phyloP scores from a whole-genome alignment of 2,113 vertebrate species.

The Turnix velox region DNA sequence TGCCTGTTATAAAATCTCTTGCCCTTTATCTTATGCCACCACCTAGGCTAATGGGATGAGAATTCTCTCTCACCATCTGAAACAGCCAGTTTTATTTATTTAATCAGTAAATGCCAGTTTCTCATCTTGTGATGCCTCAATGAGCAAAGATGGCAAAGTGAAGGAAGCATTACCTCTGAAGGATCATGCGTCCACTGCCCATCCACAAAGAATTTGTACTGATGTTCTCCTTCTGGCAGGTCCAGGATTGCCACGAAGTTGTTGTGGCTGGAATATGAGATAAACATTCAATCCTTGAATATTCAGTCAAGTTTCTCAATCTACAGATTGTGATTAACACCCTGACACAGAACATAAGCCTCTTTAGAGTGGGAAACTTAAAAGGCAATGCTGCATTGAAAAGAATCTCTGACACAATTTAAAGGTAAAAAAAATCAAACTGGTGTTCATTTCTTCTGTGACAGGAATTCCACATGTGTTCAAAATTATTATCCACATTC shows the following conservation, averaged over 20 bases:
- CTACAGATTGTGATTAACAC: neutral
- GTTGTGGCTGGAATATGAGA: conserved; percentile 81
- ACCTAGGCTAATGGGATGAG: neutral
- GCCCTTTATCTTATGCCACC: neutral
- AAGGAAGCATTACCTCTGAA: conserved; percentile 77
- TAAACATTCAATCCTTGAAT: neutral
- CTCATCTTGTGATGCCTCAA: neutral
- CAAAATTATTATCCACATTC: neutral
- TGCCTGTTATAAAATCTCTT: neutral
- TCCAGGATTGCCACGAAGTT: conserved; percentile 96
- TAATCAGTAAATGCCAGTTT: too few relatives aligned
- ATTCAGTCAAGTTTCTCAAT: neutral
- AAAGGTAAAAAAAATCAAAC: neutral
- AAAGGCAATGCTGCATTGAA: neutral
- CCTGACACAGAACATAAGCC: neutral
- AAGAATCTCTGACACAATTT: neutral
- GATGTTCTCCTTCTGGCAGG: conserved; percentile 96
- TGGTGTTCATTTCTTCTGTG: neutral
- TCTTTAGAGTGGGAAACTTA: neutral
- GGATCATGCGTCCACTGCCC: conserved; percentile 96
- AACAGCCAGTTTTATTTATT: too few relatives aligned
- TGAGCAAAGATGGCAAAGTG: fast-evolving
- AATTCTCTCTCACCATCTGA: neutral
- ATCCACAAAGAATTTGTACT: conserved; percentile 96
- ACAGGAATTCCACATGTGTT: neutral